Conservation (phyloP, 2,113 vertebrate genomes). For the Cepphus grylle region DNA sequence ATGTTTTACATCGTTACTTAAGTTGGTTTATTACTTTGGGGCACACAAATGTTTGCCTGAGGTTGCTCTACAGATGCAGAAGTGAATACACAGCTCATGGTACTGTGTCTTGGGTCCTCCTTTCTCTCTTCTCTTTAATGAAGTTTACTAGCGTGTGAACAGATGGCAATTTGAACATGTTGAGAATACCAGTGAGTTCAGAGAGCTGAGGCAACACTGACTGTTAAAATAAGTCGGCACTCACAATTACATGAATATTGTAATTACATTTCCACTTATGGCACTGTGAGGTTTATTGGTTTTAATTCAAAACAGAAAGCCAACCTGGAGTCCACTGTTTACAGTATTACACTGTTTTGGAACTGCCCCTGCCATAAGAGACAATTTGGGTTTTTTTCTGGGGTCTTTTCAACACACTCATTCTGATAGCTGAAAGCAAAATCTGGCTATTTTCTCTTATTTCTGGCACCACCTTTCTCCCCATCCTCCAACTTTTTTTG, state of each 20-base stretch:
- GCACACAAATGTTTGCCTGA: background rate
- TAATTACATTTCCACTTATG: background rate
- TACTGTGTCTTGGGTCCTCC: background rate
- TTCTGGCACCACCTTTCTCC: background rate
- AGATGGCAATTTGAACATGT: background rate
- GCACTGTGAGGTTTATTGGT: background rate
- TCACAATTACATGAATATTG: background rate
- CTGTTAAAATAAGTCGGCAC: background rate
- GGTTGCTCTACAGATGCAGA: background rate
- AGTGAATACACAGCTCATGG: background rate
- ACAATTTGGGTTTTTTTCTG: background rate
- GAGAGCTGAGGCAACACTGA: background rate
- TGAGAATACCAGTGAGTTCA: background rate
- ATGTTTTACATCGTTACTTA: background rate
- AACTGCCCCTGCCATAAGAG: background rate
- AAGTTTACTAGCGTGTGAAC: background rate
- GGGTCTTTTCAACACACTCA: background rate
- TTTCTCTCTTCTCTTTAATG: background rate
- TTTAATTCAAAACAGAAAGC: slow-evolving; percentile 27
- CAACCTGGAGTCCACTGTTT: background rate
- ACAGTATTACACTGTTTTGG: background rate
- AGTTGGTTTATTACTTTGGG: background rate
- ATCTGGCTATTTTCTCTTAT: background rate
- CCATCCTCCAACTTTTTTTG: background rate
- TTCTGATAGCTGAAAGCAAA: background rate